Base-by-base conservation (phyloP, 1,140 invertebrate genomes). In the Cherax destructor region DNA sequence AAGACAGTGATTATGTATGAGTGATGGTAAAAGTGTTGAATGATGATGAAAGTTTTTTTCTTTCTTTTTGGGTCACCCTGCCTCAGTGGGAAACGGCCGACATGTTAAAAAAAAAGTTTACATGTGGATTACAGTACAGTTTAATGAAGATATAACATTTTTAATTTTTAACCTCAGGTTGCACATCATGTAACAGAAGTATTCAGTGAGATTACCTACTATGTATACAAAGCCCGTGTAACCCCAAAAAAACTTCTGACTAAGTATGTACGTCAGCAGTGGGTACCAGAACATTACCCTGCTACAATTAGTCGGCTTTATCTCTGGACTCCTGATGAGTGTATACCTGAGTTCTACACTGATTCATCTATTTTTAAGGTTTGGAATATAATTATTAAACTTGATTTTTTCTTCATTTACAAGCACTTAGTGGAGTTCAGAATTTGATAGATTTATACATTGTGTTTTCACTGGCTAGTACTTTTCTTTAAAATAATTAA, bases 261-360 rank as follows among this genome's bases (percentile, higher is more conserved):
- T 94, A 97, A 97, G 94, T 96, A 99, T 94, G 99, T 99, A 0
- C 93, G 93, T 83, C 88, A 88, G 18, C 92, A 97, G 93, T 99
- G 98, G 98, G 98, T 98, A 56, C 98, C 99, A 1, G 98, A 98
- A 77, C 99, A 99, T 95, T 99, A 99, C 95, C 99, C 99, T 0
- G 96, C 96, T 24, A 98, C 97, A 21, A 98, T 99, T 94, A 97
- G 98, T 94, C 96, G 98, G 21, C 89, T 95, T 59, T 94, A 95
- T 88, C 97, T 98, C 93, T 99, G 98, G 98, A 99, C 98, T 18
- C 99, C 99, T 0, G 99, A 99, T 95, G 99, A 99, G 95, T 99
- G 99, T 94, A 98, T 99, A 94, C 98, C 99, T 79, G 98, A 99
- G 95, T 98, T 99, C 96, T 99, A 97, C 94, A 97, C 96, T 18